These are phyloP conservation scores for Choloepus didactylus DNA, from an alignment of 2,797 vertebrate species.

Conservation along the genomic window DNA sequence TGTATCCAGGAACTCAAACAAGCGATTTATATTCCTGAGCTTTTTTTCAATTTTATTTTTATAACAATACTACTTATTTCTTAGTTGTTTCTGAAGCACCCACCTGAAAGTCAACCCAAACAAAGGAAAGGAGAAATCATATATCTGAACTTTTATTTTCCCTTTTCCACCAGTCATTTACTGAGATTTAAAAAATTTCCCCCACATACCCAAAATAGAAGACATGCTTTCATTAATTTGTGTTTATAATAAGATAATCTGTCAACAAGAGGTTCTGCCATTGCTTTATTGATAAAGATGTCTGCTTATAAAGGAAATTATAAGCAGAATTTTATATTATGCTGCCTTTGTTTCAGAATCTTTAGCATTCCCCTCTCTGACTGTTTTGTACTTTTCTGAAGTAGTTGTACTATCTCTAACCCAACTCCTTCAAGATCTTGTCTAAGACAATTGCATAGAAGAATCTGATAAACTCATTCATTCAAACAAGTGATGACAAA, in stretches of 20 bases:
- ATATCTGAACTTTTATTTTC: not conserved
- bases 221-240: not conserved
- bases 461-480: not conserved
- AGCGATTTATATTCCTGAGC: not conserved
- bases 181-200: not conserved
- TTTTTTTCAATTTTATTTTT: not conserved
- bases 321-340: not conserved
- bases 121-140: conserved; percentile 1
- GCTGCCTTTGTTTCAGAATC: not conserved
- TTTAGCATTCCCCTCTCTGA: not conserved
- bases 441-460: not conserved
- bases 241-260: conserved; percentile 41
- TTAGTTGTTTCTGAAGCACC: not conserved
- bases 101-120: not conserved
- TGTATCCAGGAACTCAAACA: not conserved
- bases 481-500: not conserved
- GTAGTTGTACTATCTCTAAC: not conserved
- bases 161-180: not conserved
- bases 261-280: not conserved
- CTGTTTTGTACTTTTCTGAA: not conserved
- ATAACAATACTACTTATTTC: not conserved
- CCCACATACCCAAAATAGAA: not conserved
- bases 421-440: not conserved
- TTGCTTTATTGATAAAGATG: not conserved
- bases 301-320: not conserved